Base-by-base conservation (phyloP, 1,140 invertebrate species). In the Agraylea sexmaculata region DNA sequence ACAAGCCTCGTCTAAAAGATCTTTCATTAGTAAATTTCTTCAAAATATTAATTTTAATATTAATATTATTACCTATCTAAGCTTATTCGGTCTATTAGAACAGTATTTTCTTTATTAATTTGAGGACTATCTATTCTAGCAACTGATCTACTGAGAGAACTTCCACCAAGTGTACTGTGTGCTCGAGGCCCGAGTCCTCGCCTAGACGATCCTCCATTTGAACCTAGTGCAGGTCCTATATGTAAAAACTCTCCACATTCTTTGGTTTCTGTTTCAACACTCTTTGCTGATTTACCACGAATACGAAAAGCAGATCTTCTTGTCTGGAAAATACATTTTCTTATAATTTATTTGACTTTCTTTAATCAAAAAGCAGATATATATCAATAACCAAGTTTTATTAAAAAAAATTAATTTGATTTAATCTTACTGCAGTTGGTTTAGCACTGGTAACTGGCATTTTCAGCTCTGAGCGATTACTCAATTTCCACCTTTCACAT, bases 1-100 rank as follows among this genome's bases (percentile, higher is more conserved):
- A 82, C 13, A 88, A 60, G 10, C 82, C 83, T 22, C 80, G 62
- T 51, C 80, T 72, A 54, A 31, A 59, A 32, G n/a, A 37, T 17
- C 23, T 28, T 27, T 13, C 31, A 31, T 35, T 18, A 34, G 13
- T 38, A 22, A 19, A 11, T 12, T 37, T 23, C 18, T 21, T 25
- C 2, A 15, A 18, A 8, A 17, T 20, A 35, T 35, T 17, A 20
- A 35, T 18, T 17, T 20, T 18, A 12, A 35, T 20, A 35, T 35
- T 12, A 35, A 35, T 11, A 20, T 10, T 31, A 13, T 22, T 30
- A 49, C 47, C 47, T 45, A 30, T 49, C 47, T 4, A 49, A 32
- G 22, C 43, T 49, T 23, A 49, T 37, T 17, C 47, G 29, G 31
- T 49, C 47, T 4, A n/a, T n/a, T n/a, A n/a, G n/a, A n/a, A 25